Evolutionary conservation across 2,888 invertebrate genomes (phyloP).

Genomic region (Clunio marinus): DNA sequence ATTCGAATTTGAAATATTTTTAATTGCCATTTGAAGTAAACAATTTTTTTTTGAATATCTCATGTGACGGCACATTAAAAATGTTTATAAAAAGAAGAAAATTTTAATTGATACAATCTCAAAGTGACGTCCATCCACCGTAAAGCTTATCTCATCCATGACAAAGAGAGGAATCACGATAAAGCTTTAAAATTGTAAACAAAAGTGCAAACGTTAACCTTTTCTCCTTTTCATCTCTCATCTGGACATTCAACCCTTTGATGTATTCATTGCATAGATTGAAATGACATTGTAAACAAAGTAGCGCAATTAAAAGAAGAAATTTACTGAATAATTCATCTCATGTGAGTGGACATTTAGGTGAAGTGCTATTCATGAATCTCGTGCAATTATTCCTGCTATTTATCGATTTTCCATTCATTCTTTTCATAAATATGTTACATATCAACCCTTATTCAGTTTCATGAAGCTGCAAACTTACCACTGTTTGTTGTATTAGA

Average conservation of each 20-base stretch:
- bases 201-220: background rate
- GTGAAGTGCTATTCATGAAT: background rate
- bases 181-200: constrained; percentile 4
- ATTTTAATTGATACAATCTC: too few relatives aligned
- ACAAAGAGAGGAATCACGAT: too few relatives aligned
- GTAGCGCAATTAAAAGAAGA: constrained; percentile 28
- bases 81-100: too few relatives aligned
- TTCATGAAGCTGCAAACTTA: constrained; percentile 53
- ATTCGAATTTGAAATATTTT: too few relatives aligned
- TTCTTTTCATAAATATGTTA: too few relatives aligned
- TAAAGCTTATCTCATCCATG: background rate
- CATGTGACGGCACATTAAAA: too few relatives aligned
- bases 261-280: too few relatives aligned
- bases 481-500: constrained; percentile 89
- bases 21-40: too few relatives aligned
- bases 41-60: background rate
- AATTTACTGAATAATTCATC: constrained; percentile 28
- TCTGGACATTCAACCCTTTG: constrained; percentile 37
- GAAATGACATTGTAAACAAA: background rate
- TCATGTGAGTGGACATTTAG: constrained; percentile 30
- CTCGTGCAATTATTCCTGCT: constrained; percentile 25
- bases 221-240: constrained; percentile 1
- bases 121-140: constrained; percentile 13
- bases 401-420: constrained; percentile 22
- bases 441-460: background rate